Evolutionary conservation across 1,140 invertebrate genomes (phyloP), one percentile per base, ranked within the genome.

Genomic region (Aphidius ervi): DNA sequence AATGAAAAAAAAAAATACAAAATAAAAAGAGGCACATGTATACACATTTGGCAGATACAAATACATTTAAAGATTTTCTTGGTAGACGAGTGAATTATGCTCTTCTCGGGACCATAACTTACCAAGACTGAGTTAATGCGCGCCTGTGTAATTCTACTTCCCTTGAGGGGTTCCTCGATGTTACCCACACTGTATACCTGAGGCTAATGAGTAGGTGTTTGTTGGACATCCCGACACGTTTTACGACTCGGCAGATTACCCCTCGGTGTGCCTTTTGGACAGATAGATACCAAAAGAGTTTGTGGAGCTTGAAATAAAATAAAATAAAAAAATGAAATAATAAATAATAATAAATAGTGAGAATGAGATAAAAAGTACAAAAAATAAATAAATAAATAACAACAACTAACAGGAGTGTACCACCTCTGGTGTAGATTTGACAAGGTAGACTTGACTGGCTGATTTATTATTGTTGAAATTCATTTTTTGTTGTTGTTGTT

Each of bases 131-230:
- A 75, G 69, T 74, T 73, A 75, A 76, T 75, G 74, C 68, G 61
- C 67, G 69, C 71, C 72, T 74, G 73, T 73, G 72, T 71, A 74
- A 75, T 76, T 72, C 68, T 64, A 68, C 67, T 66, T 70, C 68
- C 67, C 68, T 66, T 43, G 57, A 57, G 61, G 61, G 56, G 50
- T 31, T 52, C 31, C 16, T 31, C 23, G 4, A 31, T 31, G 23
- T 9, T 48, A 48, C 39, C 48, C 45, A 65, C 66, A 63, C 66
- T 68, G 63, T 69, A 70, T 71, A 72, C 71, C 55, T 59, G 58
- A 68, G 67, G 70, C 73, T 77, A 77, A 77, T 77, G 75, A 77
- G 75, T 76, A 77, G 75, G 75, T 77, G 75, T 77, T 76, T 74
- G 72, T 74, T 74, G 71, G 75, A 77, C 75, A 71, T 75, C 73